These are phyloP conservation scores for Idaea biselata DNA, from an alignment of 2,888 invertebrate species.

Conservation along the genomic window DNA sequence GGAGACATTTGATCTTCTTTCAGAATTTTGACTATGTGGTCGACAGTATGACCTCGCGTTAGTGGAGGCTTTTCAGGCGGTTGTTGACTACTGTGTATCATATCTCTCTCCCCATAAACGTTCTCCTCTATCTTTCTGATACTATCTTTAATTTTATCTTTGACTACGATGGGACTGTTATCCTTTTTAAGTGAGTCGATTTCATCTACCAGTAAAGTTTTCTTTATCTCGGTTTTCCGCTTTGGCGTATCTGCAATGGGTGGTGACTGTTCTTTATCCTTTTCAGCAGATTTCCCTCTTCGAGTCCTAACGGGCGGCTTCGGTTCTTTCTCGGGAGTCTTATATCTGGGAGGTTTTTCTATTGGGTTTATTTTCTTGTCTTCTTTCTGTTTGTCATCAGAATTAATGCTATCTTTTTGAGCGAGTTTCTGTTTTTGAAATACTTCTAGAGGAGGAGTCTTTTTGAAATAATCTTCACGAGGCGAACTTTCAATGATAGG, in stretches of 20 bases:
- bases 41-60: constrained; percentile 87
- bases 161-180: constrained; percentile 51
- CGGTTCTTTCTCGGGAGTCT: constrained; percentile 67
- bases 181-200: constrained; percentile 62
- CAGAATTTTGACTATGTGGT: constrained; percentile 87
- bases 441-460: constrained; percentile 63
- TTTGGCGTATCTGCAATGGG: constrained; percentile 67
- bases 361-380: constrained; percentile 71
- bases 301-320: constrained; percentile 64
- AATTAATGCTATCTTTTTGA: constrained; percentile 50
- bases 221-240: constrained; percentile 62
- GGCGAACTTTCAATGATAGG: constrained; percentile 90
- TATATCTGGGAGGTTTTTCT: constrained; percentile 70
- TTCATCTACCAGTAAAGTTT: constrained; percentile 62
- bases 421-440: constrained; percentile 60
- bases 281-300: constrained; percentile 61
- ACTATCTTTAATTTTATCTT: constrained; percentile 75
- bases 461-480: constrained; percentile 84
- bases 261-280: constrained; percentile 58
- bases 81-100: constrained; percentile 87
- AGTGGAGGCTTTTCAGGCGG: constrained; percentile 85
- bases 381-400: constrained; percentile 48
- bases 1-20: constrained; percentile 86
- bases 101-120: constrained; percentile 77
- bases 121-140: constrained; percentile 75